Evolutionary conservation across 2,113 vertebrate genomes (phyloP).

Genomic region (Lota lota): DNA sequence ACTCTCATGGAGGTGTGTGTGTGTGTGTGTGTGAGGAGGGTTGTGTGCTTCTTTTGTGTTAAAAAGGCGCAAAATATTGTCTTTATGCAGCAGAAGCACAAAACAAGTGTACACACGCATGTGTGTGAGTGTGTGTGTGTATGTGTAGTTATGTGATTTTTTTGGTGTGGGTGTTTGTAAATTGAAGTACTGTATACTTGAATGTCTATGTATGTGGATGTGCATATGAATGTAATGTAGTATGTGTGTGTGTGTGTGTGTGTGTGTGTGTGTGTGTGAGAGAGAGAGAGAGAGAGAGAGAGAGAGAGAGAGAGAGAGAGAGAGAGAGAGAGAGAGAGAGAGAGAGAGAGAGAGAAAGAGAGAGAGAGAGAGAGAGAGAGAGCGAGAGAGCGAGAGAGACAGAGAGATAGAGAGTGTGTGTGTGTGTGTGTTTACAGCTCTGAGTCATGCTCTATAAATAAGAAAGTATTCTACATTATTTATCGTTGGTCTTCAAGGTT

Average conservation of each 20-base stretch:
- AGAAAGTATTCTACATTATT: conserved; percentile 56
- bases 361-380: no score
- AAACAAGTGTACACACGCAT: background rate
- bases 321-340: no score
- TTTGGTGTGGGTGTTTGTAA: background rate
- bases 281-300: conserved; percentile 10
- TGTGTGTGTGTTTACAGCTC: background rate
- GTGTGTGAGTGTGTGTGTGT: background rate
- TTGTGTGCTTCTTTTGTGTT: background rate
- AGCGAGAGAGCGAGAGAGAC: no score
- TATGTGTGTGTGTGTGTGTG: conserved; percentile 1
- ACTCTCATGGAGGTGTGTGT: conserved; percentile 89
- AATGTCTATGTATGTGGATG: conserved; percentile 32
- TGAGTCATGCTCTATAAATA: conserved; percentile 67
- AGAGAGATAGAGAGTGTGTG: no score
- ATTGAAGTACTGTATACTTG: no score
- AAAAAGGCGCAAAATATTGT: no score
- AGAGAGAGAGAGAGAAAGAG: no score
- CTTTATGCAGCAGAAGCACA: background rate
- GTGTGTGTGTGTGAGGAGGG: conserved; percentile 12
- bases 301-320: no score
- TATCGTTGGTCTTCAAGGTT: conserved; percentile 46
- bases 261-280: background rate
- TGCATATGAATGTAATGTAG: conserved; percentile 31
- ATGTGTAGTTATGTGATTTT: background rate